Evolutionary conservation across 2,797 vertebrate genomes (phyloP), one percentile per base, ranked within the genome.

Genomic region (Prunella strophiata): DNA sequence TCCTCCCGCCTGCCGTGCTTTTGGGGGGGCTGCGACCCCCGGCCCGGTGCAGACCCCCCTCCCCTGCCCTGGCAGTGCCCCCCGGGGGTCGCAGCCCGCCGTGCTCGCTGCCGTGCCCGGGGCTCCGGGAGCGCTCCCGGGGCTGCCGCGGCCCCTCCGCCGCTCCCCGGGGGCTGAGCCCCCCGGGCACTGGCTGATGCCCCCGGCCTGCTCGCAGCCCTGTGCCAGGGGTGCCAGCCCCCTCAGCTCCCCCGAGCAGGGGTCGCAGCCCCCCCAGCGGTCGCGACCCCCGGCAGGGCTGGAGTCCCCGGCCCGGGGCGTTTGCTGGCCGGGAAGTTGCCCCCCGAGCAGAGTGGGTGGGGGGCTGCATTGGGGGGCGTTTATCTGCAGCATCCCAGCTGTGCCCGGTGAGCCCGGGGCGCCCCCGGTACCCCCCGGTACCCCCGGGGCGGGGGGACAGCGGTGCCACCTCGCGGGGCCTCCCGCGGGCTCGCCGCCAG

Each of bases 121-220:
- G 5, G 59, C n/a, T 1, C 52, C 6, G 54, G 54, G 13, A 23
- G 54, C 54, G 54, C 54, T 55, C 54, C 32, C 32, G 34, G 82
- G 23, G 16, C 16, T 21, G 54, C 36, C 36, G 7, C 55, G 7
- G 47, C 55, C 48, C 29, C 74, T 22, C 66, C 14, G 52, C 52
- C 52, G 52, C 52, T 55, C 62, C 32, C 59, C 5, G 55, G 47
- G 47, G 83, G 63, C n/a, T 29, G 62, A 47, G 20, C 47, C 20
- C 13, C 54, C 22, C 1, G 8, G 5, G 3, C 54, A 1, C 4
- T 3, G 5, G 55, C 42, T n/a, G 5, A 1, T 9, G 36, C 34
- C n/a, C 66, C n/a, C n/a, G 22, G n/a, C 32, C 32, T 43, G 43
- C 21, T 6, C 4, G 42, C 43, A 42, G 43, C 36, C 21, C 32